Evolutionary conservation across 1,140 invertebrate species (phyloP).

Genomic region (Tetraneura akinire): DNA sequence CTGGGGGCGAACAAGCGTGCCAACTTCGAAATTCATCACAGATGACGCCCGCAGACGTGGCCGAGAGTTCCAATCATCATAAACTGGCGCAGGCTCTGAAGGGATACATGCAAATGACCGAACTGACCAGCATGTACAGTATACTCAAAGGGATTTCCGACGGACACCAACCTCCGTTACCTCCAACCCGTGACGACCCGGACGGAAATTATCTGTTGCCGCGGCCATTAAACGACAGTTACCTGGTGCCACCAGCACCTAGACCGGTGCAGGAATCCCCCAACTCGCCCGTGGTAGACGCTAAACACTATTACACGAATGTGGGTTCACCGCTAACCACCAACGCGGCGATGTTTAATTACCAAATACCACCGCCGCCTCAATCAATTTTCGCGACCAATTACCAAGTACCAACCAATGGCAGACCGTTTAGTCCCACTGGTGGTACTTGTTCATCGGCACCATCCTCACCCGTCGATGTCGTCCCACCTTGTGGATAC

Average conservation of each 20-base stretch:
- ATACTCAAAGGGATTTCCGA: constrained; percentile 79
- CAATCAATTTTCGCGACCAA: constrained; percentile 56
- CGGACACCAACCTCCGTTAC: constrained; percentile 12
- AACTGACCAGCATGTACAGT: constrained; percentile 80
- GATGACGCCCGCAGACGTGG: constrained; percentile 76
- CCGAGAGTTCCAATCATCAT: constrained; percentile 71
- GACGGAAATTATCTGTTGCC: constrained; percentile 64
- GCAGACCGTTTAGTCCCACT: constrained; percentile 14
- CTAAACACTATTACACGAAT: constrained; percentile 51
- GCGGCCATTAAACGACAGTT: constrained; percentile 62
- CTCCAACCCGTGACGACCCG: constrained; percentile 48
- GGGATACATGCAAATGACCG: constrained; percentile 77
- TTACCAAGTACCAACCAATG: constrained; percentile 49
- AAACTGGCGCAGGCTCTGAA: constrained; percentile 72
- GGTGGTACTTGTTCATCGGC: neutral
- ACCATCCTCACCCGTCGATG: neutral
- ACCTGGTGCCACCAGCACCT: constrained; percentile 62
- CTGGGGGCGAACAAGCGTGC: constrained; percentile 76
- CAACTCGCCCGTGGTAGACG: neutral
- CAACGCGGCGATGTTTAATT: constrained; percentile 58
- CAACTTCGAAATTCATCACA: constrained; percentile 78
- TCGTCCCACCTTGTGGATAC: constrained; percentile 29
- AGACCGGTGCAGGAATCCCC: constrained; percentile 57
- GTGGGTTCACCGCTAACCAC: constrained; percentile 50
- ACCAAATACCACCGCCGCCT: constrained; percentile 60